Conservation (phyloP, 2,113 vertebrate genomes). For the Catharus fuscescens region DNA sequence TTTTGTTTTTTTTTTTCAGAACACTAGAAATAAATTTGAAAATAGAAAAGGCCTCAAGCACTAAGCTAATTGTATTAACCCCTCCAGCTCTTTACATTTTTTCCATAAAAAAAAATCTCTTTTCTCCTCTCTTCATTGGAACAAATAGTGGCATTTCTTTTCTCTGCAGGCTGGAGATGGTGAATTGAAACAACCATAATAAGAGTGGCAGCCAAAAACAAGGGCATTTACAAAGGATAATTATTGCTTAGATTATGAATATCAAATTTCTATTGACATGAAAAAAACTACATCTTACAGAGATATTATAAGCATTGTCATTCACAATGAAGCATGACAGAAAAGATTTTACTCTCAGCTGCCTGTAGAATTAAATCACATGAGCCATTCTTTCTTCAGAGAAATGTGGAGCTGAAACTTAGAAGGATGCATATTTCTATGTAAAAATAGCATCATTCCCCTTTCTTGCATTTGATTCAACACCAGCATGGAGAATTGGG, state of each 20-base stretch:
- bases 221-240: slow-evolving; percentile 48
- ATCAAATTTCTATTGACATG: slow-evolving; percentile 55
- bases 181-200: slow-evolving; percentile 45
- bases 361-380: slow-evolving; percentile 16
- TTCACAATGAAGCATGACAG: slow-evolving; percentile 48
- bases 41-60: background rate
- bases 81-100: background rate
- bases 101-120: background rate
- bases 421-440: slow-evolving; percentile 1
- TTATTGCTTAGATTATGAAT: slow-evolving; percentile 64
- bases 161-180: background rate
- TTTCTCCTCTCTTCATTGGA: background rate
- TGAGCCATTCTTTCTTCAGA: background rate
- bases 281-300: slow-evolving; percentile 39
- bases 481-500: background rate
- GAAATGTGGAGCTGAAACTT: background rate
- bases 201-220: slow-evolving; percentile 50
- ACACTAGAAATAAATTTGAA: background rate
- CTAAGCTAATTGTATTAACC: background rate
- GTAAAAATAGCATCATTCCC: background rate
- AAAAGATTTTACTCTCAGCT: slow-evolving; percentile 31
- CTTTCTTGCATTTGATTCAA: background rate
- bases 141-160: slow-evolving; percentile 18
- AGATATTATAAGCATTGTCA: slow-evolving; percentile 49
- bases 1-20: background rate